Evolutionary conservation across 2,797 vertebrate genomes (phyloP).

Genomic region (Gastrophryne carolinensis): DNA sequence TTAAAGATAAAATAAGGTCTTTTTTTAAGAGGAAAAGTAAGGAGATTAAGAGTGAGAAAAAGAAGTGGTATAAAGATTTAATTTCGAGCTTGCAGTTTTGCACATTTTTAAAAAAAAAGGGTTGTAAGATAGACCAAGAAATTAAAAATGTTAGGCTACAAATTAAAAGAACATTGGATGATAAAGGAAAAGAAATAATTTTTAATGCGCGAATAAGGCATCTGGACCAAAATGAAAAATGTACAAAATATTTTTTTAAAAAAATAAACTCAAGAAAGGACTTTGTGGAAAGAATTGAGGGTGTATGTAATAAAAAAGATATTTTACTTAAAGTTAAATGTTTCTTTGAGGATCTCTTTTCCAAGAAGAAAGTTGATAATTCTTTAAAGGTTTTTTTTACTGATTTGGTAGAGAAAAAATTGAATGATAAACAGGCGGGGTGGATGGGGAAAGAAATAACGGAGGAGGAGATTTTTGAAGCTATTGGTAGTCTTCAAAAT

Average conservation of each 20-base stretch:
- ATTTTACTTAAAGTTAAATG: background rate
- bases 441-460: background rate
- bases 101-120: too few species aligned
- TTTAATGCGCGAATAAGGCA: background rate
- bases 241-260: background rate
- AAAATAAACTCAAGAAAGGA: background rate
- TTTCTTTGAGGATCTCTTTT: background rate
- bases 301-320: rapidly evolving
- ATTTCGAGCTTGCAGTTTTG: background rate
- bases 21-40: too few species aligned
- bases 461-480: background rate
- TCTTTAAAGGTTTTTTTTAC: too few species aligned
- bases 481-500: background rate
- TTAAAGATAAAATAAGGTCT: too few species aligned
- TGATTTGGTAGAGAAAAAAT: too few species aligned
- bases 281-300: background rate
- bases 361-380: background rate
- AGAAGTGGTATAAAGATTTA: background rate
- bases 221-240: background rate
- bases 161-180: background rate
- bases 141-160: background rate
- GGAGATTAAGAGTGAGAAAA: too few species aligned
- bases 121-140: too few species aligned
- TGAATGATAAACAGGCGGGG: too few species aligned
- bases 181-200: background rate